Evolutionary conservation across 2,888 invertebrate species (phyloP), one percentile per base, ranked within the genome.

Genomic region (Hydrotaea cyrtoneurina): DNA sequence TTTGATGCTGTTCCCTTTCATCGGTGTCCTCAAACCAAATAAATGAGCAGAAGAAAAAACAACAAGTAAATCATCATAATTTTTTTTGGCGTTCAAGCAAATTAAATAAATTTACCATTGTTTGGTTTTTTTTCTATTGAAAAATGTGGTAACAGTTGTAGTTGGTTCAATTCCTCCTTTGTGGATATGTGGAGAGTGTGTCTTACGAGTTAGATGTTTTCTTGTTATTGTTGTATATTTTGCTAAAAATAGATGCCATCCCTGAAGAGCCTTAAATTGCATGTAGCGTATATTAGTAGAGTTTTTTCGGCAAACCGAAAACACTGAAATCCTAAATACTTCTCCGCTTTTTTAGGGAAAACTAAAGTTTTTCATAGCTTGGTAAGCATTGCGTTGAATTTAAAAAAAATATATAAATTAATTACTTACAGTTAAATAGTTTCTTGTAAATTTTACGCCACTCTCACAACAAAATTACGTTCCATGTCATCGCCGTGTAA

Each of bases 51-150:
- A 17, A 19, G 17, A 17, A 66, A 66, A 17, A 43, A 66, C 7
- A 39, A 66, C 66, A 39, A 43, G 69, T 69, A 46, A 69, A 43
- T 69, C 46, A 69, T 69, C 69, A 23, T 69, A n/a, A n/a, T 43
- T 66, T 39, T 17, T 64, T 43, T 69, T 69, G 69, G 11, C 39
- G 66, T 17, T 46, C 46, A 46, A 46, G 21, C 69, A 69, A 69
- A 69, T 69, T 69, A 69, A 69, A 69, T 69, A 69, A 46, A 69
- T 69, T 69, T 69, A 69, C 69, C n/a, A 69, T 69, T 69, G 69
- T 69, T 46, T 21, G 7, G 17, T 36, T 62, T 64, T 64, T 23
- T 59, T 17, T 62, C 17, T 36, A 39, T 62, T 66, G 21, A 66
- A 39, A 66, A 66, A 39, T 66, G 36, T 13, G 43, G 39, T 13